Base-by-base conservation (phyloP, 92 coral and sea anemone genomes). In the Actinernus sp. region DNA sequence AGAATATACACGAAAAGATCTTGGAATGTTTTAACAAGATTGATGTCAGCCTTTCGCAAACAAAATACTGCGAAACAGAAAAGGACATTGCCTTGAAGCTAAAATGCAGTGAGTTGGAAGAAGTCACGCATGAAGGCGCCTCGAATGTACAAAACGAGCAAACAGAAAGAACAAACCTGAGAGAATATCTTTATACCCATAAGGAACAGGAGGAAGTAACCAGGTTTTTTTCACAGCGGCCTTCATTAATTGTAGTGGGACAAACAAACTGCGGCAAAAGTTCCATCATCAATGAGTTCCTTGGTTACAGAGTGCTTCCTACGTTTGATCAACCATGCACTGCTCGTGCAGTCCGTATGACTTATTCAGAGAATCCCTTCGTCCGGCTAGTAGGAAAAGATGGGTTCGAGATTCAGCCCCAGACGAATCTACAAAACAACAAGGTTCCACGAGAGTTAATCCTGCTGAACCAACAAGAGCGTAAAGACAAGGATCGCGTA, bases 251-350 rank as follows among this genome's bases (percentile, higher is more conserved):
- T 12, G 84, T 85, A 29, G 71, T 78, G 4, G 91, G 91, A 4
- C 91, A 85, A 49, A 85, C 91, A 10, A 85, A 85, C 78, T 71
- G 91, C 31, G 91, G 91, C 9, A 85, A 85, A 31, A 85, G 91
- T 73, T 85, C 91, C 54, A 78, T 85, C 41, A 71, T 85, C 17
- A 85, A 85, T 69, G 86, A 85, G 52, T 61, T 85, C 10, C 40
- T 85, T 7, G 76, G 85, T 1, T 32, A 37, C 57, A 78, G 60
- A 49, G 58, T 82, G 7, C 81, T 85, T 29, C 65, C 86, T 2
- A 78, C 91, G 27, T 76, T 79, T 1, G 86, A 78, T 51, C 91
- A 72, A 51, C 91, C 91, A 18, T 77, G 91, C 55, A 85, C 91
- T 5, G 85, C 91, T 0, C 30, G 91, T 30, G 71, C 78, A 31